Conservation (phyloP, 2,888 invertebrate species). For the Dorcus parallelipipedus region DNA sequence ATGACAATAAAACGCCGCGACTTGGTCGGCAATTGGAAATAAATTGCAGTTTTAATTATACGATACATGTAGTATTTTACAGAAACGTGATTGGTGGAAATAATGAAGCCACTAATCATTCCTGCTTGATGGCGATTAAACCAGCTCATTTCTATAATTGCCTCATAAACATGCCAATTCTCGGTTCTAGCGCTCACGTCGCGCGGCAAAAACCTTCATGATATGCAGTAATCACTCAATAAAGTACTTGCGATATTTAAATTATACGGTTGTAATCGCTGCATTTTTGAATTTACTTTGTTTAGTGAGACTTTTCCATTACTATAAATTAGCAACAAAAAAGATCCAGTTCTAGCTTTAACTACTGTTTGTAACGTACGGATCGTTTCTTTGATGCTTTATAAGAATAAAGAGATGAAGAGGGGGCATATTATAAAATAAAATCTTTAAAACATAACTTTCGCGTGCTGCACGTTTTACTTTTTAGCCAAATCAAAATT, state of each 20-base stretch:
- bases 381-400: no score
- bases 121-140: constrained; percentile 45
- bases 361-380: no score
- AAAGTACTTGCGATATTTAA: constrained; percentile 6
- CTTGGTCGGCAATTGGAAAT: constrained; percentile 37
- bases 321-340: no score
- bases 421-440: no score
- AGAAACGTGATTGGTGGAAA: constrained; percentile 45
- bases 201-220: constrained; percentile 24
- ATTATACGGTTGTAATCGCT: no score
- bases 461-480: no score
- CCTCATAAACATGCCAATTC: constrained; percentile 48
- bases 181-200: constrained; percentile 31
- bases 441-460: no score
- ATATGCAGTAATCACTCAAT: constrained; percentile 30
- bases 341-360: no score
- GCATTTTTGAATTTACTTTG: no score
- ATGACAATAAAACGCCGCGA: constrained; percentile 36
- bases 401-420: no score
- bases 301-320: no score
- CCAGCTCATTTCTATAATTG: constrained; percentile 49
- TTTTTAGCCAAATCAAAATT: no score
- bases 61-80: constrained; percentile 44
- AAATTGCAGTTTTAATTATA: constrained; percentile 47
- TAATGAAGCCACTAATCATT: constrained; percentile 49